Percentiles rank a stretch among this genome's conserved stretches.
Conservation (phyloP, 2,797 vertebrate species). For the Schizothorax lantsangensis region DNA sequence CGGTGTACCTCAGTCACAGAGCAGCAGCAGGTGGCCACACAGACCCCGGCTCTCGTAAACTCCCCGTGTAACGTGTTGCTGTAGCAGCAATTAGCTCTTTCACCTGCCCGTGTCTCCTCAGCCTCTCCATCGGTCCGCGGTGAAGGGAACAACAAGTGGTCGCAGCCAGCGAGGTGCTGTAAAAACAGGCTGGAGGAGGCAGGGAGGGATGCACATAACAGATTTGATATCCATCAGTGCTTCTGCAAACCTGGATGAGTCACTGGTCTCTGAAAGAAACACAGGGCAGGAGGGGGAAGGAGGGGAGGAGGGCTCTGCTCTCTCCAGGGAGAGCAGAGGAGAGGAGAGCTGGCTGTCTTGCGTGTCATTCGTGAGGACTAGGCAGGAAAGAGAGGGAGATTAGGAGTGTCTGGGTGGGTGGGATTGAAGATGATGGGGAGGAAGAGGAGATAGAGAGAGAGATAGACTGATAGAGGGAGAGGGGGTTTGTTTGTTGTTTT, state of each 20-base stretch:
- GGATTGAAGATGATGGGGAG: constrained; percentile 55
- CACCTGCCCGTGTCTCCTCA: constrained; percentile 27
- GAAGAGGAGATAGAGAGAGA: constrained; percentile 39
- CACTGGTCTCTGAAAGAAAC: constrained; percentile 50
- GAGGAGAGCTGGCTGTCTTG: constrained; percentile 36
- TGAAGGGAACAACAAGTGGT: constrained; percentile 52
- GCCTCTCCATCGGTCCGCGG: neutral
- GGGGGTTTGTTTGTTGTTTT: constrained; percentile 47
- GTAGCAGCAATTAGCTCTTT: constrained; percentile 46
- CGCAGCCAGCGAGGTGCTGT: constrained; percentile 14
- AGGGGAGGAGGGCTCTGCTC: constrained; percentile 15
- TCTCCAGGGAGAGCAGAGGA: constrained; percentile 51
- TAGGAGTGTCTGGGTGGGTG: constrained; percentile 52
- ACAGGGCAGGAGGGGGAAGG: constrained; percentile 18
- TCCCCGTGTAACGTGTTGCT: constrained; percentile 28
- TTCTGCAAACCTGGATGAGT: constrained; percentile 63
- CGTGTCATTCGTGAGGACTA: constrained; percentile 36
- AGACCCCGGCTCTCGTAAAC: constrained; percentile 28
- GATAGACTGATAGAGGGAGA: constrained; percentile 14
- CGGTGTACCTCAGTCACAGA: neutral
- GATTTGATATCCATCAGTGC: constrained; percentile 58
- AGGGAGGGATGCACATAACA: constrained; percentile 30
- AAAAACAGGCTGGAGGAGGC: constrained; percentile 17
- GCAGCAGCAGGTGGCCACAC: constrained; percentile 38
- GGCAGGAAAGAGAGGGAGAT: constrained; percentile 46